These are phyloP conservation scores for Drosophila pseudotakahashii DNA, from an alignment of 2,888 invertebrate genomes.

Conservation along the genomic window DNA sequence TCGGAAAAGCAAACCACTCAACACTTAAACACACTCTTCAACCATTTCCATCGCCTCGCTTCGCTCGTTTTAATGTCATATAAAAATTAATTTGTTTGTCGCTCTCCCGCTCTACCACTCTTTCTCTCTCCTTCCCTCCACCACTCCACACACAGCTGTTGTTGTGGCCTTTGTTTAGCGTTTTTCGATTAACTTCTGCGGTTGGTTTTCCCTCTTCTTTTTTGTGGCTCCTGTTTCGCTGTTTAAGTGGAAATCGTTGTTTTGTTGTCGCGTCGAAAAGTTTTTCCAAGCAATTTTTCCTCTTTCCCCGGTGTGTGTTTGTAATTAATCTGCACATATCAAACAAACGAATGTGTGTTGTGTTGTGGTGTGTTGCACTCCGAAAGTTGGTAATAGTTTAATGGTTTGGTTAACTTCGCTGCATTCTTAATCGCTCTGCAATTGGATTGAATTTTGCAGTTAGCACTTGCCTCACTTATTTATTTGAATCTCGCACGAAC, in stretches of 20 bases:
- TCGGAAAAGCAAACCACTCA: conserved; percentile 66
- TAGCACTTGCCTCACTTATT: conserved; percentile 17
- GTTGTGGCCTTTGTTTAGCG: conserved; percentile 70
- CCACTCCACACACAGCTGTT: conserved; percentile 47
- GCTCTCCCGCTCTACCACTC: conserved; percentile 49
- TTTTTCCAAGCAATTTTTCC: conserved; percentile 67
- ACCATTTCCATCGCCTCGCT: conserved; percentile 63
- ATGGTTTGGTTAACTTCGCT: conserved; percentile 48
- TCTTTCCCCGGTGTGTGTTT: conserved; percentile 33
- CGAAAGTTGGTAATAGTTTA: conserved; percentile 62
- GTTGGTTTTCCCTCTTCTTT: conserved; percentile 54
- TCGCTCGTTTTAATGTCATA: conserved; percentile 80
- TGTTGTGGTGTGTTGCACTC: conserved; percentile 38
- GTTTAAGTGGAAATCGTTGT: conserved; percentile 82
- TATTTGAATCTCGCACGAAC: neutral
- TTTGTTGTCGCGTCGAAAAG: conserved; percentile 70
- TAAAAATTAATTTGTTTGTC: conserved; percentile 81
- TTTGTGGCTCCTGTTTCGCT: conserved; percentile 60
- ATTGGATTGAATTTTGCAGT: conserved; percentile 27
- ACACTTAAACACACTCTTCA: conserved; percentile 71
- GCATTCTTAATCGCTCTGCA: conserved; percentile 30
- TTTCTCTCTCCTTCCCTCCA: conserved; percentile 3
- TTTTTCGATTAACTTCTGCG: conserved; percentile 80
- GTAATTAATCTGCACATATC: conserved; percentile 63
- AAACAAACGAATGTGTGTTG: conserved; percentile 23